phyloP scores from a whole-genome alignment of 2,797 vertebrate species.

The Furcifer pardalis region DNA sequence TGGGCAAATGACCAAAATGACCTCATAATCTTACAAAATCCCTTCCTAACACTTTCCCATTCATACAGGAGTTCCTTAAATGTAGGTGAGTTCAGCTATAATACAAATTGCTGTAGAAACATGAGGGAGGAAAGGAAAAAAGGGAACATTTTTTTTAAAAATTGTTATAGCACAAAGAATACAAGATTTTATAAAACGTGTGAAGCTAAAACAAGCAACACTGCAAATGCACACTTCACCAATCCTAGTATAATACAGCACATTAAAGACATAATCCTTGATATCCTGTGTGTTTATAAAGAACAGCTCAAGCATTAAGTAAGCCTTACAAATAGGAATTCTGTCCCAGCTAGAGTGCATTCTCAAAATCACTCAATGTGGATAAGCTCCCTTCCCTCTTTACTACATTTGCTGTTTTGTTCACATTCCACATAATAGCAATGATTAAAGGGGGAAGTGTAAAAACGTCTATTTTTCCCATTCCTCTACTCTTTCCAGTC shows the following conservation, averaged over 20 bases:
- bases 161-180: slow-evolving; percentile 26
- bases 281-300: background rate
- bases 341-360: background rate
- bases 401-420: background rate
- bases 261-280: slow-evolving; percentile 15
- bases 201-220: slow-evolving; percentile 47
- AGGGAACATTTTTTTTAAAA: background rate
- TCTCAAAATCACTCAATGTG: background rate
- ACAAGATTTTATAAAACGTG: slow-evolving; percentile 10
- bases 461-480: background rate
- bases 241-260: background rate
- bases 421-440: background rate
- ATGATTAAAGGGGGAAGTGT: background rate
- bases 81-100: slow-evolving; percentile 1
- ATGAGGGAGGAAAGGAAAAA: background rate
- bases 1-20: slow-evolving; percentile 64
- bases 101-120: slow-evolving; percentile 44
- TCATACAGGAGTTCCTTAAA: slow-evolving; percentile 62
- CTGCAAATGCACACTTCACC: slow-evolving; percentile 24
- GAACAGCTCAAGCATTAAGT: background rate
- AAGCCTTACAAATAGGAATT: background rate
- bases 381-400: background rate
- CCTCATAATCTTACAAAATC: slow-evolving; percentile 73
- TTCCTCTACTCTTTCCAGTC: background rate
- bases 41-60: slow-evolving; percentile 69